Evolutionary conservation across 2,797 vertebrate species (phyloP), one percentile per base, ranked within the genome.

Genomic region (Lutjanus campechanus): DNA sequence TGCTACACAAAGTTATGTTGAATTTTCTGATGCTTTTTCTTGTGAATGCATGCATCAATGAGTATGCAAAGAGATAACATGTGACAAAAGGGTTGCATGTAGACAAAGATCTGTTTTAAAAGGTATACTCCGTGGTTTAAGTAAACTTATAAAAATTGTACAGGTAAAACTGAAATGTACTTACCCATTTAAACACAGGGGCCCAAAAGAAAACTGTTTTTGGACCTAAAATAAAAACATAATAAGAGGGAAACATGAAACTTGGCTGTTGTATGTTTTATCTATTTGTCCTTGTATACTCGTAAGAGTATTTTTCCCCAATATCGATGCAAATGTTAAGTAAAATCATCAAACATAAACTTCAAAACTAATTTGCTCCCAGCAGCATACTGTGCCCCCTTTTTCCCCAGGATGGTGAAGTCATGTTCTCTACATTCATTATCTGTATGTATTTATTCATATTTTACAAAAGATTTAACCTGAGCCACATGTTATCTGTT

Each of bases 181-280:
- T 95, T 94, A 99, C 98, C 98, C 98, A 99, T 97, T 99, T 99
- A 95, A 99, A 99, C 95, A 99, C 0, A 16, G 98, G 98, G 70
- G 98, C 97, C 98, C 98, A 99, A 95, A 99, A 99, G 94, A 99
- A 99, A 81, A 99, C 97, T 2, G 98, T 99, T 94, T 93, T 98
- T 69, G 98, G 98, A 94, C 98, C 98, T 99, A 69, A 20, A 92
- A 85, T 67, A 47, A 69, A 59, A 81, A 73, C 51, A 76, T 49
- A 73, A 77, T 47, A 65, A 69, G 67, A 50, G 0, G 9, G 8
- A 58, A 67, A 76, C 1, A 11, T 81, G 4, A 78, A 8, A 76
- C 55, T 17, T 58, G 2, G 8, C 1, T 9, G 1, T 25, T 25
- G 3, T 46, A 40, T 22, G 7, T 59, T 54, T 0, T 7, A 55